These are phyloP conservation scores for Panulirus ornatus DNA, from an alignment of 1,140 invertebrate genomes.

Conservation along the genomic window DNA sequence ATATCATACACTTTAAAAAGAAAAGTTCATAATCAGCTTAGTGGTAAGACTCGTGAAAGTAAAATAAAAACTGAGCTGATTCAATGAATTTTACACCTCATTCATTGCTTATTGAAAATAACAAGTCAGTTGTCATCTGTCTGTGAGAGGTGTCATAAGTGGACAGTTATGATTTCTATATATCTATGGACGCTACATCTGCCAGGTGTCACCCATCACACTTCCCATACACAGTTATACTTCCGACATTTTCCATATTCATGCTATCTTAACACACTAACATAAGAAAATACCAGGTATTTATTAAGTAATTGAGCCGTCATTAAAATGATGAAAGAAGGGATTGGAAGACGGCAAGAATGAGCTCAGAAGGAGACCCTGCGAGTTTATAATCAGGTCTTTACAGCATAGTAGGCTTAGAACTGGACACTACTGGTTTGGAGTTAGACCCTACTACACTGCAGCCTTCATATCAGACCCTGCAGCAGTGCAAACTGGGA, in stretches of 20 bases:
- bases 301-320: not conserved
- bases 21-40: too few species aligned
- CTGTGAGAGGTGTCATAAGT: not conserved
- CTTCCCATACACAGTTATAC: not conserved
- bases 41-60: not conserved
- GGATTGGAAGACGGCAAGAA: not conserved
- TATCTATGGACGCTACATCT: not conserved
- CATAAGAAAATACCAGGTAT: not conserved
- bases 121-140: too few species aligned
- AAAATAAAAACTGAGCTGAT: not conserved
- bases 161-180: not conserved
- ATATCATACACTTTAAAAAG: too few species aligned
- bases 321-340: too few species aligned
- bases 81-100: too few species aligned
- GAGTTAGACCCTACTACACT: too few species aligned
- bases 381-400: too few species aligned
- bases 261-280: not conserved
- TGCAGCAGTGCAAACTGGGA: too few species aligned
- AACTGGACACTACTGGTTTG: not conserved
- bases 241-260: not conserved
- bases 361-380: too few species aligned
- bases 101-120: too few species aligned
- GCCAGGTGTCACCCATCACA: not conserved
- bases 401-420: not conserved
- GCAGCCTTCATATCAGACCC: too few species aligned